Conservation (phyloP, 2,113 vertebrate species). For the Paedocypris sp. region DNA sequence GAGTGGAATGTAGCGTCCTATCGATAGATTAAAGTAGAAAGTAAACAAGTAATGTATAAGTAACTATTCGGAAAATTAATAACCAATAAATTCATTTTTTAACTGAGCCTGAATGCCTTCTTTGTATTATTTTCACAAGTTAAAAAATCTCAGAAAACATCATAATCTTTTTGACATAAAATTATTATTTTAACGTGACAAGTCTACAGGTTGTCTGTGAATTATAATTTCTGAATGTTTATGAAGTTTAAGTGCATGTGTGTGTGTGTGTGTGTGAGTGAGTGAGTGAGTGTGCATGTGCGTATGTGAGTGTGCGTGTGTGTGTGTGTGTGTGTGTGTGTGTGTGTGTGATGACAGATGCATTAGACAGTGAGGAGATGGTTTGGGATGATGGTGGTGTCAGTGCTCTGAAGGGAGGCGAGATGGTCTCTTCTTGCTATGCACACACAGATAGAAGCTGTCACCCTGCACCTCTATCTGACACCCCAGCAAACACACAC, state of each 20-base stretch:
- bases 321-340: not conserved
- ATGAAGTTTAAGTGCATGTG: too few relatives aligned
- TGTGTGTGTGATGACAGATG: not conserved
- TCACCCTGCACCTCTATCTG: not conserved
- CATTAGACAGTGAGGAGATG: not conserved
- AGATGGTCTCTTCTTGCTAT: not conserved
- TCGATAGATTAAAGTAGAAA: too few relatives aligned
- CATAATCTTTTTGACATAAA: not conserved
- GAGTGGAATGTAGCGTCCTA: too few relatives aligned
- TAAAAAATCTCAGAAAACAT: not conserved
- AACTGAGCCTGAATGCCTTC: too few relatives aligned
- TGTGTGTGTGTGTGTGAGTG: too few relatives aligned
- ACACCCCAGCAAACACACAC: not conserved
- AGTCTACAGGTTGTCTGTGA: too few relatives aligned
- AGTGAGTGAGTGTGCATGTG: too few relatives aligned
- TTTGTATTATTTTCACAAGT: too few relatives aligned
- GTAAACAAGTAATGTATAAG: too few relatives aligned
- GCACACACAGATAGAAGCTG: conserved; percentile 11
- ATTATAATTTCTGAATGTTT: too few relatives aligned
- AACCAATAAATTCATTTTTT: too few relatives aligned
- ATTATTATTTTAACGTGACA: not conserved
- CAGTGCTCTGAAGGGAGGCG: conserved; percentile 6
- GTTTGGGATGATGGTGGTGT: conserved; percentile 2
- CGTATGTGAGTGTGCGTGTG: not conserved
- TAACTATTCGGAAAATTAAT: too few relatives aligned